phyloP scores from a whole-genome alignment of 2,113 vertebrate genomes.

The Paramormyrops kingsleyae region DNA sequence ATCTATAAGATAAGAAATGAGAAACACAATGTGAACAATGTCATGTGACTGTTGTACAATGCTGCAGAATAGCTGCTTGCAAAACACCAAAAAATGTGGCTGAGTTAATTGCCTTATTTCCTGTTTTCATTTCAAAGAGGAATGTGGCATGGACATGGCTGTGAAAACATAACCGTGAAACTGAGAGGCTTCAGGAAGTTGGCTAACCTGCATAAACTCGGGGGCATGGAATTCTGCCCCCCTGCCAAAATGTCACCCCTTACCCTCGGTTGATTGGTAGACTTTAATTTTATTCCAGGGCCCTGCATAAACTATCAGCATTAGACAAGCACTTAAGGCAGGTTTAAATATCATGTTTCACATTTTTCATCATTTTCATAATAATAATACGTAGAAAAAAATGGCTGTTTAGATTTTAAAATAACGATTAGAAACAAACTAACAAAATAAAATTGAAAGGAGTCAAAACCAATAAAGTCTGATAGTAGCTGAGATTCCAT shows the following conservation, averaged over 20 bases:
- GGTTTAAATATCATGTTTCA: background rate
- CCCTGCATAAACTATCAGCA: background rate
- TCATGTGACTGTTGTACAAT: background rate
- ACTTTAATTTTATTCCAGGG: background rate
- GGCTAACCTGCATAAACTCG: background rate
- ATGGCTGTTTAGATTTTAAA: background rate
- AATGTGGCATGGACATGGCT: background rate
- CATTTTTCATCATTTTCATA: background rate
- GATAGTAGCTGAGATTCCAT: no score
- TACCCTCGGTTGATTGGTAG: background rate
- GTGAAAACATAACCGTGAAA: background rate
- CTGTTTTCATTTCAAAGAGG: background rate
- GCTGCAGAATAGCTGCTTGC: background rate
- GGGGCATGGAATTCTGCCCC: background rate
- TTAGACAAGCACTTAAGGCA: background rate
- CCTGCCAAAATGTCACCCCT: background rate
- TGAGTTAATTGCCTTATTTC: background rate
- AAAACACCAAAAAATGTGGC: background rate
- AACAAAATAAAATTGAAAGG: background rate
- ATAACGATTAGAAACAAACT: background rate
- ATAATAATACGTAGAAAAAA: background rate
- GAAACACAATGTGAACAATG: background rate
- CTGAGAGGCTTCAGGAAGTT: background rate
- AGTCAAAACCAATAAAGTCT: background rate
- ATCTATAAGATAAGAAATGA: background rate